These are phyloP conservation scores for Athalia circularis DNA, from an alignment of 2,888 invertebrate species.

Conservation along the genomic window DNA sequence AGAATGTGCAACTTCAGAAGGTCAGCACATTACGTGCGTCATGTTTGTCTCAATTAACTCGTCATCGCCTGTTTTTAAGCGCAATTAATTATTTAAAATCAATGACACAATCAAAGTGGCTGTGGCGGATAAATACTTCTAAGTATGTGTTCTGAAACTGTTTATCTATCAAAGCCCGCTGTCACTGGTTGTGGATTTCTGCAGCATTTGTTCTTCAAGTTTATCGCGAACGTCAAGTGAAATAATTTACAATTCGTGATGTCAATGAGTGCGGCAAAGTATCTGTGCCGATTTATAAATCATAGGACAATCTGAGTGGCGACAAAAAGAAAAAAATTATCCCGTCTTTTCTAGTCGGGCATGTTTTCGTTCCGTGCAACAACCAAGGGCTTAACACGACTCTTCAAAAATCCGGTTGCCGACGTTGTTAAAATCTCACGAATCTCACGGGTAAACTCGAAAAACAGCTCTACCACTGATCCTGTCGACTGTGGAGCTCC, in stretches of 20 bases:
- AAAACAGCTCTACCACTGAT: not conserved
- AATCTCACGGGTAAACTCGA: not conserved
- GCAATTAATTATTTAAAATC: not conserved
- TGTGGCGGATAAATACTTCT: not conserved
- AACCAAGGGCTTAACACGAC: not conserved
- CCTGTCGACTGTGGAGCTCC: not conserved
- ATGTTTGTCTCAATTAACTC: constrained; percentile 21
- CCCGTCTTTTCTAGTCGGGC: not conserved
- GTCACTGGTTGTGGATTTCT: not conserved
- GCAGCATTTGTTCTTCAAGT: constrained; percentile 25
- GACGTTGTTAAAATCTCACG: constrained; percentile 17
- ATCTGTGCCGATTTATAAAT: not conserved
- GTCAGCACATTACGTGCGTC: constrained; percentile 34
- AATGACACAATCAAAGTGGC: not conserved
- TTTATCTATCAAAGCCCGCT: too few relatives aligned
- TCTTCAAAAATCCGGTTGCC: constrained; percentile 14
- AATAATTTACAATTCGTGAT: constrained; percentile 29
- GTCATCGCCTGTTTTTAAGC: not conserved
- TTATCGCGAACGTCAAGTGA: constrained; percentile 13
- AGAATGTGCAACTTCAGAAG: constrained; percentile 8
- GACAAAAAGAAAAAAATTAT: not conserved
- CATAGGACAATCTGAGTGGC: not conserved
- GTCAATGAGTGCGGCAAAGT: constrained; percentile 25
- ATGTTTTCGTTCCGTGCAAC: constrained; percentile 10
- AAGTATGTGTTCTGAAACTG: too few relatives aligned